Evolutionary conservation across 2,113 vertebrate genomes (phyloP).

Genomic region (Sterrhoptilus dennistouni): DNA sequence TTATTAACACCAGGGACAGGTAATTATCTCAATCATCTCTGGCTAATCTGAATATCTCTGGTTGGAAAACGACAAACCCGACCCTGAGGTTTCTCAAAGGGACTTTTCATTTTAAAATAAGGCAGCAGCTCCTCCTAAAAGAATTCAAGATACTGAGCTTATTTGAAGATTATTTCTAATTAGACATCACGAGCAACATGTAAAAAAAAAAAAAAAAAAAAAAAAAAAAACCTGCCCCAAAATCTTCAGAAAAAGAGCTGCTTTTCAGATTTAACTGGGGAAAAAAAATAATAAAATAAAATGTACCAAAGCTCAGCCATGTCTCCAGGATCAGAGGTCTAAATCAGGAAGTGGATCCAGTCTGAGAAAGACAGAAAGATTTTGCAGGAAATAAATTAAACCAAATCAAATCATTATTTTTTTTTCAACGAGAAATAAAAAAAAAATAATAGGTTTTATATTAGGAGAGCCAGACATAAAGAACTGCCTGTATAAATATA

Average conservation of each 20-base stretch:
- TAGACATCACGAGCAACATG: background rate
- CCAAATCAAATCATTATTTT: background rate
- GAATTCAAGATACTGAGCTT: background rate
- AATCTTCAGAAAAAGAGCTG: background rate
- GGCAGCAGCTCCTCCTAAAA: background rate
- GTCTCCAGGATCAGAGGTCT: background rate
- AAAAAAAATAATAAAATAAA: background rate
- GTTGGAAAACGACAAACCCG: background rate
- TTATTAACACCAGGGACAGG: background rate
- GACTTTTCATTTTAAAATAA: background rate
- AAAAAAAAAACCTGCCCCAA: background rate
- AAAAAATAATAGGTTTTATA: background rate
- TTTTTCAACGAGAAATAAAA: background rate
- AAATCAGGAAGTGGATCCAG: background rate
- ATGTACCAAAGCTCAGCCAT: background rate
- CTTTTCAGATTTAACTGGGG: background rate
- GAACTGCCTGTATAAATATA: background rate
- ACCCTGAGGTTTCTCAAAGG: background rate
- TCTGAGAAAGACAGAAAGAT: background rate
- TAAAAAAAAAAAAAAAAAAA: background rate
- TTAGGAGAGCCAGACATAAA: background rate
- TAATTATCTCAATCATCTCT: conserved; percentile 22
- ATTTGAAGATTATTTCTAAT: background rate
- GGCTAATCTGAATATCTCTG: background rate
- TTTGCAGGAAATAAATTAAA: conserved; percentile 8